Percentiles rank a stretch among this genome's conserved stretches.
Conservation (phyloP, 2,797 vertebrate species). For the Arremon brunneinucha region DNA sequence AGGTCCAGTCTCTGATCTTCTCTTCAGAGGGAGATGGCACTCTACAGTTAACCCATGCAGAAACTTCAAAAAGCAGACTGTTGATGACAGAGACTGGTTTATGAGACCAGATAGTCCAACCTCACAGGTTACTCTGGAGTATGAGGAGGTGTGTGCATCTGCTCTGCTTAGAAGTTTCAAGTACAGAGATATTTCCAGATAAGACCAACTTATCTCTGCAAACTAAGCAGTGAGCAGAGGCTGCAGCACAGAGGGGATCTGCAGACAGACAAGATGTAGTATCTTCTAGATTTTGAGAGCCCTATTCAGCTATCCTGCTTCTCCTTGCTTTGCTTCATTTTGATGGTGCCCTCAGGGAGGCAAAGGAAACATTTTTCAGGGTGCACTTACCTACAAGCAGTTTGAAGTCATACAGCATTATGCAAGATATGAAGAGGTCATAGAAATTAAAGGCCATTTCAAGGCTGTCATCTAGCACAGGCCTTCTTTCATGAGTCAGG, state of each 20-base stretch:
- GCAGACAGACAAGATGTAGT: background rate
- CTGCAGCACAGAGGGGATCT: background rate
- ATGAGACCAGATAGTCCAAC: background rate
- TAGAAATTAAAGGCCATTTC: background rate
- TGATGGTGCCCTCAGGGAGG: background rate
- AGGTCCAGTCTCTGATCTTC: background rate
- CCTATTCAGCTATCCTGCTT: background rate
- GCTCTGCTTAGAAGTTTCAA: background rate
- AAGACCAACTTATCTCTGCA: background rate
- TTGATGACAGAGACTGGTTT: background rate
- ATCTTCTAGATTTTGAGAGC: background rate
- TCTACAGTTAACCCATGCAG: background rate
- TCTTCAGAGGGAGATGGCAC: background rate
- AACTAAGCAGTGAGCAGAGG: background rate
- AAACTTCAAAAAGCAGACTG: background rate
- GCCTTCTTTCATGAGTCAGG: background rate
- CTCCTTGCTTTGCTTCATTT: background rate
- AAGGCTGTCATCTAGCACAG: background rate
- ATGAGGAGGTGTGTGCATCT: background rate
- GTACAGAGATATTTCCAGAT: background rate
- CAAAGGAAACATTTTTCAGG: background rate
- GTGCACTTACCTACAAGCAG: background rate
- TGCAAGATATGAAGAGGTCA: background rate
- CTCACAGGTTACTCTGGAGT: background rate
- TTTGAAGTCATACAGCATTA: background rate